Conservation (phyloP, 2,888 invertebrate genomes). For the Falcaria lacertinaria region DNA sequence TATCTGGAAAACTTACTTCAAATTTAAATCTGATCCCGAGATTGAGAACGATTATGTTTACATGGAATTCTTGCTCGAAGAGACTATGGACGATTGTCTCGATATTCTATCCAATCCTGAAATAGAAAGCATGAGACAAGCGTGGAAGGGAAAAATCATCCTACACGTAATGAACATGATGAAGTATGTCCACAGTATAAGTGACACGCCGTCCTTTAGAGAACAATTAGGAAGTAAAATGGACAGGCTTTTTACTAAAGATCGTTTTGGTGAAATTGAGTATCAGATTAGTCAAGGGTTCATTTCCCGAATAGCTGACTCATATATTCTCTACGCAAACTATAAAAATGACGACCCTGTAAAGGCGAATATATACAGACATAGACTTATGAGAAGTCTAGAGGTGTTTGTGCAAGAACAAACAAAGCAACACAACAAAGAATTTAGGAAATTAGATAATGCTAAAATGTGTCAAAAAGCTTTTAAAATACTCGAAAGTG, state of each 20-base stretch:
- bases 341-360: slow-evolving; percentile 38
- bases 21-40: slow-evolving; percentile 33
- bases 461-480: slow-evolving; percentile 22
- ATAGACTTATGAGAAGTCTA: slow-evolving; percentile 31
- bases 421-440: slow-evolving; percentile 21
- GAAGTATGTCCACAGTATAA: slow-evolving; percentile 20
- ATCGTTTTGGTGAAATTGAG: slow-evolving; percentile 15
- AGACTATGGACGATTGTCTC: slow-evolving; percentile 43
- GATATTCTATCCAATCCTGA: slow-evolving; percentile 41
- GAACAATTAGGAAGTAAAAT: slow-evolving; percentile 26
- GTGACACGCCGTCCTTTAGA: slow-evolving; percentile 29
- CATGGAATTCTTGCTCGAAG: slow-evolving; percentile 41
- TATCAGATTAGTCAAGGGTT: slow-evolving; percentile 20
- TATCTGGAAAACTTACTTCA: slow-evolving; percentile 37
- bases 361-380: slow-evolving; percentile 36
- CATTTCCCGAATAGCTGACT: slow-evolving; percentile 32
- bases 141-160: slow-evolving; percentile 34
- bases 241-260: slow-evolving; percentile 18
- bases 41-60: slow-evolving; percentile 28
- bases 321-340: slow-evolving; percentile 31
- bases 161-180: slow-evolving; percentile 22
- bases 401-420: slow-evolving; percentile 30
- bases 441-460: slow-evolving; percentile 26
- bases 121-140: slow-evolving; percentile 21
- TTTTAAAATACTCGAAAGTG: slow-evolving; percentile 32